A percentile compares a stretch with the other conserved stretches of the same genome.
Conservation (phyloP, 2,888 invertebrate species). For the Prosopocoilus inquinatus region DNA sequence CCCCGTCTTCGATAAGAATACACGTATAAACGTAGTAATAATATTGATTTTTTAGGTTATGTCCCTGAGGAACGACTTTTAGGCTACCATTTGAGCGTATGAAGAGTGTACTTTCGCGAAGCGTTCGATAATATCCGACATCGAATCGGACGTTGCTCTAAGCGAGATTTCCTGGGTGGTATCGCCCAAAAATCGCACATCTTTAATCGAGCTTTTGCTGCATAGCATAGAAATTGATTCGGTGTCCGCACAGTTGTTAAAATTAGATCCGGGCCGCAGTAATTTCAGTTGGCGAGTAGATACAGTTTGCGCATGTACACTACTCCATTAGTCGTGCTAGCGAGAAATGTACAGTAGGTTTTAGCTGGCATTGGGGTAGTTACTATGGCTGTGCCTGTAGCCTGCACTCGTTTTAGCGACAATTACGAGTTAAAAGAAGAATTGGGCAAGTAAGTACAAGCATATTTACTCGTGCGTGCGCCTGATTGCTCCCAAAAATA, state of each 20-base stretch:
- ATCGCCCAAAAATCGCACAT: neutral
- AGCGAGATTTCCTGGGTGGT: conserved; percentile 8
- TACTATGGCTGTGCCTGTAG: conserved; percentile 82
- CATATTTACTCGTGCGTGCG: neutral
- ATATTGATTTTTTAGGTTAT: conserved; percentile 49
- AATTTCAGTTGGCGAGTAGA: conserved; percentile 20
- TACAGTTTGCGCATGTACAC: conserved; percentile 21
- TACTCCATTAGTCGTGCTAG: conserved; percentile 30
- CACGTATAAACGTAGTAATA: conserved; percentile 31
- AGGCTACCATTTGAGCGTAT: conserved; percentile 21
- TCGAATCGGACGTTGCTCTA: no score
- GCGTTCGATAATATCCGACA: neutral
- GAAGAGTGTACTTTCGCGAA: conserved; percentile 18
- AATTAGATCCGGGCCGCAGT: conserved; percentile 2
- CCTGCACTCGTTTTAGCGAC: conserved; percentile 97
- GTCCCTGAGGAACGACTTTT: conserved; percentile 43
- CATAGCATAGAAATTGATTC: neutral
- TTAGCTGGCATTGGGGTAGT: conserved; percentile 40
- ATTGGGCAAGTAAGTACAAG: conserved; percentile 89
- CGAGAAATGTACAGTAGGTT: conserved; percentile 42
- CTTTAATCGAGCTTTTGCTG: neutral
- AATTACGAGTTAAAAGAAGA: conserved; percentile 99
- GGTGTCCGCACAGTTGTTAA: neutral
- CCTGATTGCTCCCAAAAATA: neutral
- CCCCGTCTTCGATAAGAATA: neutral